Evolutionary conservation across 2,797 vertebrate genomes (phyloP).

Genomic region (Pogonophryne albipinna): DNA sequence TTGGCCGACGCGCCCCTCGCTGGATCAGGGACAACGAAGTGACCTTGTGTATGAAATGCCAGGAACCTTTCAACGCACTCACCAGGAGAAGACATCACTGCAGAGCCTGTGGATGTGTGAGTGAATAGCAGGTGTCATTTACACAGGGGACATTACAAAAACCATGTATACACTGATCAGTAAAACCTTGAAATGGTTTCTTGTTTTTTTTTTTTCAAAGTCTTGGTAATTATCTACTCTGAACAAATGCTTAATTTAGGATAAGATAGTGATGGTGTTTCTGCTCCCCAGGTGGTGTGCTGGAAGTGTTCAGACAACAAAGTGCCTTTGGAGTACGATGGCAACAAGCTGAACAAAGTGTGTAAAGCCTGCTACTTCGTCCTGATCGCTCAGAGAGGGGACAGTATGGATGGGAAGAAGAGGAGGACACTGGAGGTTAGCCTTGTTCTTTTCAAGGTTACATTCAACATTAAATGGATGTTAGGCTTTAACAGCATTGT

Average conservation of each 20-base stretch:
- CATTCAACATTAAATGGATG: neutral
- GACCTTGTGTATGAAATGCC: conserved; percentile 92
- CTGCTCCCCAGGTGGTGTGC: conserved; percentile 88
- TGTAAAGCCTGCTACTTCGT: conserved; percentile 87
- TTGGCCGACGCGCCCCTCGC: conserved; percentile 90
- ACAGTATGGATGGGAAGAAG: conserved; percentile 76
- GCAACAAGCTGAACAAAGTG: conserved; percentile 87
- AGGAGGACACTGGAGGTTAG: conserved; percentile 86
- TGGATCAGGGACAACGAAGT: conserved; percentile 94
- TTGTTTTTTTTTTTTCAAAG: too few species aligned
- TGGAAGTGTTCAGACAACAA: conserved; percentile 91
- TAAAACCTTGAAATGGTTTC: too few species aligned
- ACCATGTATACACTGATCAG: too few species aligned
- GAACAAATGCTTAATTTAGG: neutral
- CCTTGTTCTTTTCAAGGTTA: neutral
- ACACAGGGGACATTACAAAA: too few species aligned
- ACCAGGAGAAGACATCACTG: conserved; percentile 92
- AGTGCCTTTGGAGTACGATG: conserved; percentile 85
- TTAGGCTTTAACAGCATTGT: neutral
- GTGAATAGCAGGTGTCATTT: conserved; percentile 37
- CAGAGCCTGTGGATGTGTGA: conserved; percentile 91
- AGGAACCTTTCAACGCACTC: conserved; percentile 89
- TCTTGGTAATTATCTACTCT: too few species aligned
- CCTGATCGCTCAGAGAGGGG: conserved; percentile 77
- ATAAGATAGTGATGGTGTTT: neutral